Base-by-base conservation (phyloP, 2,888 invertebrate genomes). In the Rhimphoctona megacephalus region DNA sequence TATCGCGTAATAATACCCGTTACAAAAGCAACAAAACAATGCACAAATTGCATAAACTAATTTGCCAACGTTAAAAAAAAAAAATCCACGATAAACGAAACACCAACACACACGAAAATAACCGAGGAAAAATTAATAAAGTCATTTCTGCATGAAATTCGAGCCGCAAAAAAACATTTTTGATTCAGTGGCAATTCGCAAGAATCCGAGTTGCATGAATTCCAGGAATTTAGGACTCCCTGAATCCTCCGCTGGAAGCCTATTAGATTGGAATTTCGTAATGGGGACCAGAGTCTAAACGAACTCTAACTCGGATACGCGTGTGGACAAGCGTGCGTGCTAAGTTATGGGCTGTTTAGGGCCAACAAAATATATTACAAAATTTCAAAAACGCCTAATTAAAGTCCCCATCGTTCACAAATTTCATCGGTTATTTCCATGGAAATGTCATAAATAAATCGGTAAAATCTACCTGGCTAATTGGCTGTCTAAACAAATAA, bases 181-280 rank as follows among this genome's bases (percentile, higher is more conserved):
- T 57, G 57, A 67, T 76, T 76, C 76, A 30, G 17, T 9, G 57
- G 69, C 61, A 17, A 64, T 78, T 73, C n/a, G 33, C 69, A 30
- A n/a, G 70, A 77, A 80, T 25, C 17, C 69, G 70, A 80, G 74
- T 81, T 70, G 87, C 87, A 89, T 87, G 39, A 88, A 88, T 82
- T 74, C 85, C 39, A 87, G 87, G 90, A 91, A 91, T 91, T 91
- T 90, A 90, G 90, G 90, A 87, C 77, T 85, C 76, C 85, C 88
- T 83, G 85, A 86, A 87, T 85, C 85, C 82, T 88, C 86, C 83
- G 87, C 88, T 89, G 89, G 89, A 90, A 91, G 91, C 89, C 89
- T 82, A 87, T 90, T 90, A 90, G 88, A 85, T 78, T 88, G 90
- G 89, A 90, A 91, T 91, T 90, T 87, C 88, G 87, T 89, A 91